Percentiles rank a stretch among this genome's conserved stretches.
These are phyloP conservation scores for Parasteatoda lunata DNA, from an alignment of 2,888 invertebrate genomes.

Conservation along the genomic window DNA sequence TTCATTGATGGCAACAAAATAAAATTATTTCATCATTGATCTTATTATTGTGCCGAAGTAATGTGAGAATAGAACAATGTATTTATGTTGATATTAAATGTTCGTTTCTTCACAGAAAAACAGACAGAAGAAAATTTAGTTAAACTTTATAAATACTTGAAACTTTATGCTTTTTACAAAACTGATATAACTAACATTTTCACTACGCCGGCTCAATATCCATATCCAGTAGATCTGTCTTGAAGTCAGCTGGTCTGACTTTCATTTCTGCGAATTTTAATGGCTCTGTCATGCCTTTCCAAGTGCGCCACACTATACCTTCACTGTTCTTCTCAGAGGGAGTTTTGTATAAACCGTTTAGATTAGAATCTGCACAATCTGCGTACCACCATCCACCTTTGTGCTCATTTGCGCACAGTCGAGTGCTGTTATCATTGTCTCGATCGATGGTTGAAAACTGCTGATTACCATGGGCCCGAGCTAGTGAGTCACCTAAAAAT, in stretches of 20 bases:
- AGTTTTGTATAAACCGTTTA: conserved; percentile 48
- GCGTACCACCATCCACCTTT: conserved; percentile 68
- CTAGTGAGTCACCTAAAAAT: conserved; percentile 50
- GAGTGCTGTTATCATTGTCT: conserved; percentile 57
- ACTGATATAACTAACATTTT: too few relatives aligned
- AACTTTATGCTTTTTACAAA: too few relatives aligned
- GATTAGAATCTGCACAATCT: conserved; percentile 59
- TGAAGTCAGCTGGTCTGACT: conserved; percentile 48
- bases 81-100: too few relatives aligned
- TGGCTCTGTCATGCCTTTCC: conserved; percentile 25
- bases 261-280: conserved; percentile 49
- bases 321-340: background rate
- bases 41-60: too few relatives aligned
- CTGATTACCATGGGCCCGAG: conserved; percentile 32
- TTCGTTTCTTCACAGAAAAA: too few relatives aligned
- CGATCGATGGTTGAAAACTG: conserved; percentile 64
- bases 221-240: conserved; percentile 25
- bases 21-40: too few relatives aligned
- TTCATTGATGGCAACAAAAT: too few relatives aligned
- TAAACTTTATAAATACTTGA: too few relatives aligned
- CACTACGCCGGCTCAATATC: conserved; percentile 40
- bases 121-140: too few relatives aligned
- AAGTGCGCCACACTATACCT: conserved; percentile 42
- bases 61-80: too few relatives aligned
- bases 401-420: conserved; percentile 31